Evolutionary conservation across 2,113 vertebrate genomes (phyloP).

Genomic region (Lutjanus erythropterus): DNA sequence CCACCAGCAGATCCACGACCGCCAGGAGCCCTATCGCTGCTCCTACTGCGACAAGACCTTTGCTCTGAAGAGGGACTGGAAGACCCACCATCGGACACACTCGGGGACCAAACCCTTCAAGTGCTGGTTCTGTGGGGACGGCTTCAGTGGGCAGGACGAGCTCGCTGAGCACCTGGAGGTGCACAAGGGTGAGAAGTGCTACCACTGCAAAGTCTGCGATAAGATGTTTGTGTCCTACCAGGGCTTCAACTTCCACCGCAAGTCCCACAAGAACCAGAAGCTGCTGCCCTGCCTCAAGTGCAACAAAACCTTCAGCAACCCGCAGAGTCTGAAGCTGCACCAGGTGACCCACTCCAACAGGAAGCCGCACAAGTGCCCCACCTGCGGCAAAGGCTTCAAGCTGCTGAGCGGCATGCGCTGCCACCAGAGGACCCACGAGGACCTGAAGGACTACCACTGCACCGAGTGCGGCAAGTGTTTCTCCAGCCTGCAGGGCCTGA

Average conservation of each 20-base stretch:
- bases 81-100: slow-evolving; percentile 72
- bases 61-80: slow-evolving; percentile 71
- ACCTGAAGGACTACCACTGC: slow-evolving; percentile 67
- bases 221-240: slow-evolving; percentile 77
- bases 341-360: slow-evolving; percentile 68
- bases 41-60: slow-evolving; percentile 71
- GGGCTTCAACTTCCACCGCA: slow-evolving; percentile 75
- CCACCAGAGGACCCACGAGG: slow-evolving; percentile 69
- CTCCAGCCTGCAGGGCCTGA: slow-evolving; percentile 74
- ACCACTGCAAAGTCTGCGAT: slow-evolving; percentile 59
- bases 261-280: slow-evolving; percentile 37
- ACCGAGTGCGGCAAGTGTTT: slow-evolving; percentile 70
- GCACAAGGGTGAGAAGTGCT: slow-evolving; percentile 66
- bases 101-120: slow-evolving; percentile 70
- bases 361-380: slow-evolving; percentile 67
- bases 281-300: slow-evolving; percentile 64
- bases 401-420: slow-evolving; percentile 65
- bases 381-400: slow-evolving; percentile 74
- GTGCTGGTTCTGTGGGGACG: slow-evolving; percentile 76
- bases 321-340: slow-evolving; percentile 73
- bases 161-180: slow-evolving; percentile 47
- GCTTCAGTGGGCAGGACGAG: slow-evolving; percentile 52
- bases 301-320: slow-evolving; percentile 68
- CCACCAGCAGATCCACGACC: slow-evolving; percentile 74
- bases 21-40: slow-evolving; percentile 59